A percentile compares a stretch with the other conserved stretches of the same genome.
phyloP scores from a whole-genome alignment of 2,113 vertebrate genomes.

The Echinops telfairi region DNA sequence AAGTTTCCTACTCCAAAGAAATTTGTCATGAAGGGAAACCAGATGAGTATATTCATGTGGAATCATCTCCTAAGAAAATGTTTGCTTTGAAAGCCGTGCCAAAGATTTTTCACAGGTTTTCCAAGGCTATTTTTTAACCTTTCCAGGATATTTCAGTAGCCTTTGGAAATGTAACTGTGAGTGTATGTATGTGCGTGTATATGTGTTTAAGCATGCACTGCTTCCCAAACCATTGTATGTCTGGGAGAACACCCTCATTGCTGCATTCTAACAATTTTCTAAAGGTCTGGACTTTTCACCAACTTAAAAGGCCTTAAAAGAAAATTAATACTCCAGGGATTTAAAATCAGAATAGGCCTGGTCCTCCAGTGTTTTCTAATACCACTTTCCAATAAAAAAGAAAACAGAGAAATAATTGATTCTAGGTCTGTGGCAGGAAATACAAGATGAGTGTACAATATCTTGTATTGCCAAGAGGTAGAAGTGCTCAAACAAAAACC shows the following conservation, averaged over 20 bases:
- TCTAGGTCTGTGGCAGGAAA: not conserved
- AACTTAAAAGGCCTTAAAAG: conserved; percentile 11
- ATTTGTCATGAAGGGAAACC: conserved; percentile 25
- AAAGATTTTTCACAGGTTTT: not conserved
- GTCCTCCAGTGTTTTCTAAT: not conserved
- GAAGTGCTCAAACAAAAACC: not conserved
- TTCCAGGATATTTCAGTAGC: not conserved
- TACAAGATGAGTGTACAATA: not conserved
- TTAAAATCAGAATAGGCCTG: not conserved
- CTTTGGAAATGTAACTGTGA: not conserved
- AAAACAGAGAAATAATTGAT: not conserved
- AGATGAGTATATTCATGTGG: not conserved
- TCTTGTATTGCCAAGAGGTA: not conserved
- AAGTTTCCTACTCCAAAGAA: conserved; percentile 35
- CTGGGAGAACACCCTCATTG: conserved; percentile 19
- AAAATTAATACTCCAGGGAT: not conserved
- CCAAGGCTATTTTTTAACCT: not conserved
- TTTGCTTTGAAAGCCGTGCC: not conserved
- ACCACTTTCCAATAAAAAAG: conserved; percentile 13
- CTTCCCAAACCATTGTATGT: conserved; percentile 23
- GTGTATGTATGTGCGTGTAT: not conserved
- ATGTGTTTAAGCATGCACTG: no score
- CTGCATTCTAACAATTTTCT: conserved; percentile 23
- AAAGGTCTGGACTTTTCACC: not conserved
- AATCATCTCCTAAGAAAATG: conserved; percentile 32